Conservation (phyloP, 2,797 vertebrate species). For the Poecilia wingei region DNA sequence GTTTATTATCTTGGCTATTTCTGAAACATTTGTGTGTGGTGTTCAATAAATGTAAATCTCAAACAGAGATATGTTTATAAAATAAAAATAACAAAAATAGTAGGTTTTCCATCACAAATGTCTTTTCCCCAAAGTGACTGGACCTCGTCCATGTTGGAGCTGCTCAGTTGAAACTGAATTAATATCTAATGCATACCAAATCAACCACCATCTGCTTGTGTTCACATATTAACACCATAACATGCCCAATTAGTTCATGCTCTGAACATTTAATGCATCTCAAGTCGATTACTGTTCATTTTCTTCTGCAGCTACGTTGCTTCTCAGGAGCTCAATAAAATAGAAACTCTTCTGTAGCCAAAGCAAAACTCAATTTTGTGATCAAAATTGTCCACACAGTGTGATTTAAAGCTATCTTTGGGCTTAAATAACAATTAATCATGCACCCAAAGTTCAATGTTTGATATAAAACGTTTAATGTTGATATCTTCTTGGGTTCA, state of each 20-base stretch:
- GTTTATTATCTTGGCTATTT: background rate
- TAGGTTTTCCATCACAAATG: background rate
- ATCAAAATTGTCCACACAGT: background rate
- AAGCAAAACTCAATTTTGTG: background rate
- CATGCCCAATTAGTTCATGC: conserved; percentile 65
- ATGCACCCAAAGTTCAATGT: background rate
- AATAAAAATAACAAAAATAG: background rate
- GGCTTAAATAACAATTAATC: background rate
- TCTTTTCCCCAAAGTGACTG: background rate
- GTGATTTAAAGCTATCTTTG: background rate
- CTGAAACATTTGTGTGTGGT: background rate
- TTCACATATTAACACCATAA: conserved; percentile 64
- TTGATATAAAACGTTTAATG: background rate
- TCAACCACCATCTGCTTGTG: conserved; percentile 53
- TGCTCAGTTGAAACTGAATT: conserved; percentile 63
- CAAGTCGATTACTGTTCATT: conserved; percentile 62
- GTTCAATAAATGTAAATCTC: background rate
- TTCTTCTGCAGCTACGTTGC: conserved; percentile 53
- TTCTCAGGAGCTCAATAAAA: conserved; percentile 2
- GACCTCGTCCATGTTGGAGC: conserved; percentile 42
- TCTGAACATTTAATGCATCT: conserved; percentile 70
- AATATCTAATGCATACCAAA: conserved; percentile 73
- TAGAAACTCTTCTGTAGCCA: background rate
- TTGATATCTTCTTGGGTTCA: background rate
- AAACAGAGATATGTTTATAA: background rate